A percentile compares a stretch with the other conserved stretches of the same genome.
Conservation (phyloP, 2,888 invertebrate species). For the Parnassius apollo region DNA sequence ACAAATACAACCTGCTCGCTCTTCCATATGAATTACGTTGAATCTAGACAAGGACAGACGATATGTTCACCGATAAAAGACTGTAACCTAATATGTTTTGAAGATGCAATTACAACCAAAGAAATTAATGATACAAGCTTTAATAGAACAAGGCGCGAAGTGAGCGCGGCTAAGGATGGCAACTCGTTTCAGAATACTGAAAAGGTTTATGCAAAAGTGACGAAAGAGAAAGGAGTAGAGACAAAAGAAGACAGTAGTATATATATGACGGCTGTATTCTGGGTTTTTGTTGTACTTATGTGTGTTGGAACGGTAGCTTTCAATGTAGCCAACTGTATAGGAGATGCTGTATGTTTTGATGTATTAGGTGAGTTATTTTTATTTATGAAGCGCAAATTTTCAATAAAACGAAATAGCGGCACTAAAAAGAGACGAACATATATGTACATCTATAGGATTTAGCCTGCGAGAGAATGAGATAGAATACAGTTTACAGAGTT, state of each 20-base stretch:
- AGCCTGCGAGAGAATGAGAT: too few relatives aligned
- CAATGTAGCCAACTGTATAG: conserved; percentile 92
- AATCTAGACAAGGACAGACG: conserved; percentile 46
- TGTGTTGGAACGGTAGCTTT: conserved; percentile 89
- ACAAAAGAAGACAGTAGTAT: conserved; percentile 53
- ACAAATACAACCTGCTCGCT: conserved; percentile 55
- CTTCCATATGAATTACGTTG: conserved; percentile 56
- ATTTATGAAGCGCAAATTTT: too few relatives aligned
- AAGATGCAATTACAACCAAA: conserved; percentile 38
- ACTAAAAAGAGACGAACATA: too few relatives aligned
- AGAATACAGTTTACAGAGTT: too few relatives aligned
- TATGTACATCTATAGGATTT: too few relatives aligned
- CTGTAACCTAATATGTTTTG: conserved; percentile 63
- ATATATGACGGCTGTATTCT: conserved; percentile 84
- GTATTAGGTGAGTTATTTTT: conserved; percentile 83
- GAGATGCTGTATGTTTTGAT: conserved; percentile 95
- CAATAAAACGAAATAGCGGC: too few relatives aligned
- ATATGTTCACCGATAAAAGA: conserved; percentile 51
- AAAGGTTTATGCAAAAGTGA: conserved; percentile 24
- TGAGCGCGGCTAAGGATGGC: conserved; percentile 25
- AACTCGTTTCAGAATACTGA: conserved; percentile 31
- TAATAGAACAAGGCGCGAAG: conserved; percentile 32
- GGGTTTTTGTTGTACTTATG: conserved; percentile 87
- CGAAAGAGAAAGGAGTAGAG: conserved; percentile 16
- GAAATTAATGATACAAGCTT: conserved; percentile 30